Evolutionary conservation across 35 echinoderm and acorn worm genomes (phyloP).

Genomic region (Apostichopus californicus): DNA sequence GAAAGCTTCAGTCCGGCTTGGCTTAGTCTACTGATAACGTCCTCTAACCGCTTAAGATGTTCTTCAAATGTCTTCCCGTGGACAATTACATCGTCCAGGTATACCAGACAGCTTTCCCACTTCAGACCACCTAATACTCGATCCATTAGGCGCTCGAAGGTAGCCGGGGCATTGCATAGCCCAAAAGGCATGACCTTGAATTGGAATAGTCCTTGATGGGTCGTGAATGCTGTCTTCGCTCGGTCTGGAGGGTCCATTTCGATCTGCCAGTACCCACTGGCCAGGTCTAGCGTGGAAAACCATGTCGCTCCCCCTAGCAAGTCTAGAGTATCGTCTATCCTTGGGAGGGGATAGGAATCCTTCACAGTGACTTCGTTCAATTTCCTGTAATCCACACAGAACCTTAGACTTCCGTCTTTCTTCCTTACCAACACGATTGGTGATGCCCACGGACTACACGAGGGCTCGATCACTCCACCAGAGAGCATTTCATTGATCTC

Average conservation of each 20-base stretch:
- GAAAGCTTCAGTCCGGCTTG: slow-evolving; percentile 59
- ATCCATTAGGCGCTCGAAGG: neutral
- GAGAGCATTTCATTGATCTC: neutral
- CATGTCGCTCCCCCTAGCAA: slow-evolving; percentile 14
- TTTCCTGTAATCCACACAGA: slow-evolving; percentile 34
- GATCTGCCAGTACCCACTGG: slow-evolving; percentile 75
- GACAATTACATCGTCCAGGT: slow-evolving; percentile 56
- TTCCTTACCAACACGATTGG: slow-evolving; percentile 52
- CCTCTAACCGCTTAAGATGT: slow-evolving; percentile 16
- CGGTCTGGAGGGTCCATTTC: slow-evolving; percentile 5
- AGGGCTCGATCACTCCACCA: slow-evolving; percentile 11
- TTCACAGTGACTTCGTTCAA: slow-evolving; percentile 46
- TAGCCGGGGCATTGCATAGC: too few relatives aligned
- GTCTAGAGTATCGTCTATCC: slow-evolving; percentile 63
- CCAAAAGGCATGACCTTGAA: neutral
- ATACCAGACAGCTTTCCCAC: neutral
- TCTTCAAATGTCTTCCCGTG: slow-evolving; percentile 49
- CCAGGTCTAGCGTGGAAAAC: neutral
- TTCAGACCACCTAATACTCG: neutral
- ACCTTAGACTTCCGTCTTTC: slow-evolving; percentile 31
- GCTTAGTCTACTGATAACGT: slow-evolving; percentile 28
- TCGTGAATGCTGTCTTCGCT: slow-evolving; percentile 61
- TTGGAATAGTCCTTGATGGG: slow-evolving; percentile 48
- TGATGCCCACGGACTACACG: slow-evolving; percentile 51
- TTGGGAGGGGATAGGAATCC: slow-evolving; percentile 59